These are phyloP conservation scores for Chelon auratus DNA, from an alignment of 2,797 vertebrate genomes.

Conservation along the genomic window DNA sequence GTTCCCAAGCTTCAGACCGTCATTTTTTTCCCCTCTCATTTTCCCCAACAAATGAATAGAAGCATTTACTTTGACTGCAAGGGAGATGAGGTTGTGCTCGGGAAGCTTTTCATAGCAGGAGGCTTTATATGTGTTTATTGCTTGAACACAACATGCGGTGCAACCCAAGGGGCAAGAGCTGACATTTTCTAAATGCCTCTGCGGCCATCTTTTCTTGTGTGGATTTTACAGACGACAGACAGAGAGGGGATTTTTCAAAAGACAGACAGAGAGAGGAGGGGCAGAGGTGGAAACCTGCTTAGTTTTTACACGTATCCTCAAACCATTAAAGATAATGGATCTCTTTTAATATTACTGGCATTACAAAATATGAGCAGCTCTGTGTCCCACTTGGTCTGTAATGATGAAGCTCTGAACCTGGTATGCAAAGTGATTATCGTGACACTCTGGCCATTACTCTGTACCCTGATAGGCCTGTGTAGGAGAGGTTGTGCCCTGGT, in stretches of 20 bases:
- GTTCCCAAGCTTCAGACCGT: conserved; percentile 73
- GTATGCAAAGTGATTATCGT: conserved; percentile 84
- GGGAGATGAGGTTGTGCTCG: conserved; percentile 47
- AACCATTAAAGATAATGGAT: conserved; percentile 2
- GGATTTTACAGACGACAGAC: conserved; percentile 54
- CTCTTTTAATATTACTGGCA: conserved; percentile 16
- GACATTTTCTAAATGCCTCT: conserved; percentile 84
- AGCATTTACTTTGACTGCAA: conserved; percentile 47
- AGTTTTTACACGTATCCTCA: conserved; percentile 31
- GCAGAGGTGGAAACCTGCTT: conserved; percentile 23
- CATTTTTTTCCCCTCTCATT: conserved; percentile 24
- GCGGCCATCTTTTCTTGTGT: conserved; percentile 51
- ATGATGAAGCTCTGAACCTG: conserved; percentile 72
- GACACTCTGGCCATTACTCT: conserved; percentile 81
- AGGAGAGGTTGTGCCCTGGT: conserved; percentile 84
- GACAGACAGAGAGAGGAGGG: conserved; percentile 28
- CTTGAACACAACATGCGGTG: conserved; percentile 51
- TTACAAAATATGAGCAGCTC: conserved; percentile 17
- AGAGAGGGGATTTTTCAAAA: conserved; percentile 51
- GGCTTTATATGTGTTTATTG: conserved; percentile 61
- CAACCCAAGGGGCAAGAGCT: conserved; percentile 67
- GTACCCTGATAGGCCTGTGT: conserved; percentile 81
- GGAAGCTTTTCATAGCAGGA: conserved; percentile 58
- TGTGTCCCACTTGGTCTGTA: conserved; percentile 34
- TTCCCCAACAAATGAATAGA: conserved; percentile 36